A percentile compares a stretch with the other conserved stretches of the same genome.
phyloP scores from a whole-genome alignment of 2,113 vertebrate genomes.

The Acanthochromis polyacanthus region DNA sequence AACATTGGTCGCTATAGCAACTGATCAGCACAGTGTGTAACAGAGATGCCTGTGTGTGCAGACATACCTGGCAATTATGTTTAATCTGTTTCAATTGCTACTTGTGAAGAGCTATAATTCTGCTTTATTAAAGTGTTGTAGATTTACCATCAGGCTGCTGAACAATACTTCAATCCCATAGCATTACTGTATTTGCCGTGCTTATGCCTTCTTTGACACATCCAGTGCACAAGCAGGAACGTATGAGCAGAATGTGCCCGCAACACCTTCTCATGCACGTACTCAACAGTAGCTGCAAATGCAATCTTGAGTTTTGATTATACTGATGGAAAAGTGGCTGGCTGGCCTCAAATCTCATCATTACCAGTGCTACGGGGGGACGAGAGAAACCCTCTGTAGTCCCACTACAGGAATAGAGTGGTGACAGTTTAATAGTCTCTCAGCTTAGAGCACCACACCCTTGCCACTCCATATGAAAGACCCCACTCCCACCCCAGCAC shows the following conservation, averaged over 20 bases:
- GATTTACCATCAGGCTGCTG: constrained; percentile 37
- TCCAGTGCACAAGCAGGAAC: background rate
- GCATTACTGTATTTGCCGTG: background rate
- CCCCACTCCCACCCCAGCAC: constrained; percentile 51
- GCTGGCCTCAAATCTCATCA: constrained; percentile 68
- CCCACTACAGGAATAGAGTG: constrained; percentile 73
- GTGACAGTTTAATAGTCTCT: constrained; percentile 81
- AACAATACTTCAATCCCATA: background rate
- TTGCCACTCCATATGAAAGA: constrained; percentile 72
- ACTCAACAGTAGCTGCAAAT: constrained; percentile 67
- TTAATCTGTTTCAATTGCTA: constrained; percentile 70
- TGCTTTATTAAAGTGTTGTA: constrained; percentile 57
- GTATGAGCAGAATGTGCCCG: constrained; percentile 26
- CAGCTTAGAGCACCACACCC: constrained; percentile 76
- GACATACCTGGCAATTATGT: constrained; percentile 73
- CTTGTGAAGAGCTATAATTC: constrained; percentile 63
- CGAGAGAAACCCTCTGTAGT: constrained; percentile 53
- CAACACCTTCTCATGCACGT: constrained; percentile 14
- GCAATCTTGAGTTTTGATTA: constrained; percentile 53
- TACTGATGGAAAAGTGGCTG: constrained; percentile 49
- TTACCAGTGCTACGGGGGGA: constrained; percentile 55
- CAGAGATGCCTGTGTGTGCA: constrained; percentile 49
- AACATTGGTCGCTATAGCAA: constrained; percentile 80
- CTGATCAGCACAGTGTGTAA: constrained; percentile 64
- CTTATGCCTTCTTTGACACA: too few species aligned